Percentiles rank a stretch among this genome's conserved stretches.
Evolutionary conservation across 2,113 vertebrate species (phyloP).

Genomic region (Embiotoca jacksoni): DNA sequence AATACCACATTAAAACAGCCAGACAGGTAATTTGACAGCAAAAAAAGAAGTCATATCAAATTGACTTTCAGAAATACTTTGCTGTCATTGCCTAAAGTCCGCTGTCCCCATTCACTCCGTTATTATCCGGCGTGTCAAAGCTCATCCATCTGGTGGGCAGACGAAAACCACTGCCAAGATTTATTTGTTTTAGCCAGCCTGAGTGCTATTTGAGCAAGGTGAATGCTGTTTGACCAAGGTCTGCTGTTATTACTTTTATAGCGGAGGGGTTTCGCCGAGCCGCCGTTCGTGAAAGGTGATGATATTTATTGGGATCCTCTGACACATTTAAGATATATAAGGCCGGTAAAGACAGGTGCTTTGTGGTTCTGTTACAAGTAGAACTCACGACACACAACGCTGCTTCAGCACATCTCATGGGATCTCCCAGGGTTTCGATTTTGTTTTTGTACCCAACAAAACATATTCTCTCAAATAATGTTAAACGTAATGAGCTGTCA

Average conservation of each 20-base stretch:
- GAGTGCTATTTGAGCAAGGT: conserved; percentile 60
- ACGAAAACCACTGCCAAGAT: conserved; percentile 34
- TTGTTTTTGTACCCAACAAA: too few species aligned
- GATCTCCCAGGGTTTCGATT: too few species aligned
- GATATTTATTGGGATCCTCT: neutral
- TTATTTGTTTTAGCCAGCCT: conserved; percentile 42
- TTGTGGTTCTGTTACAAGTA: too few species aligned
- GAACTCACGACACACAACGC: too few species aligned
- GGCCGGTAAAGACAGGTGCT: neutral
- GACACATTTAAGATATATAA: conserved; percentile 5
- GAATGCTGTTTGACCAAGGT: conserved; percentile 56
- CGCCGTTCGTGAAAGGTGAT: neutral
- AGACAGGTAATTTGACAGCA: conserved; percentile 56
- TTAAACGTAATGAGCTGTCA: too few species aligned
- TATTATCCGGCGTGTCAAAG: conserved; percentile 51
- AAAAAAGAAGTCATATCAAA: conserved; percentile 32
- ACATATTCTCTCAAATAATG: too few species aligned
- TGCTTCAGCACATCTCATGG: too few species aligned
- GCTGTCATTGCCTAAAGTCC: conserved; percentile 46
- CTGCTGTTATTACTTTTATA: conserved; percentile 39
- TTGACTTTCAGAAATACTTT: conserved; percentile 67
- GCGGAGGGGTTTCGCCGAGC: neutral
- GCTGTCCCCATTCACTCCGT: conserved; percentile 39
- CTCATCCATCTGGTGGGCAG: conserved; percentile 63
- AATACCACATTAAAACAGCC: conserved; percentile 48